phyloP scores from a whole-genome alignment of 2,113 vertebrate species.

The Pterocles orientalis region DNA sequence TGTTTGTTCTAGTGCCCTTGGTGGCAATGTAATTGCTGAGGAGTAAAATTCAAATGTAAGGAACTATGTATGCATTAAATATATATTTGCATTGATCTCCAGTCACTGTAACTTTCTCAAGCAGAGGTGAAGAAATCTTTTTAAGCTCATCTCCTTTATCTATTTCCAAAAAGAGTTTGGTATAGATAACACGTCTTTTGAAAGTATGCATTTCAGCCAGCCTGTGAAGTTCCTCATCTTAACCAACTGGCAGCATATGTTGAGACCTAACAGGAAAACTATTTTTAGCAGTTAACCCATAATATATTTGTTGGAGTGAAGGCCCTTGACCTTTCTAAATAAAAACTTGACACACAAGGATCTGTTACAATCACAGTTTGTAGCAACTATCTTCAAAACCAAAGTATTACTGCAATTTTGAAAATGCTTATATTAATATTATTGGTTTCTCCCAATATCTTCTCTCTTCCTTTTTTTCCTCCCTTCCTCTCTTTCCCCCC shows the following conservation, averaged over 20 bases:
- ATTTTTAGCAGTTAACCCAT: not conserved
- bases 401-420: not conserved
- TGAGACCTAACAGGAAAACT: not conserved
- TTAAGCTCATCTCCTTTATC: not conserved
- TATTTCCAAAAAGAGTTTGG: not conserved
- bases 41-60: not conserved
- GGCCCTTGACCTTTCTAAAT: not conserved
- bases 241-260: not conserved
- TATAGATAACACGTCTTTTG: not conserved
- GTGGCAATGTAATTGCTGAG: not conserved
- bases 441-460: not conserved
- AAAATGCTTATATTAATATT: not conserved
- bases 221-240: not conserved
- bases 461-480: accelerated
- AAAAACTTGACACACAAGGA: not conserved
- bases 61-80: not conserved
- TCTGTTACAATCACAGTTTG: not conserved
- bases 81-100: not conserved
- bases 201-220: not conserved
- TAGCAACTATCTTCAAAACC: not conserved
- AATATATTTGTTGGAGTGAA: not conserved
- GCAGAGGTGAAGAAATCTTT: not conserved
- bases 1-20: not conserved
- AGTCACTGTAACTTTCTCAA: not conserved
- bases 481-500: accelerated